Conservation (phyloP, 2,113 vertebrate species). For the Mobula birostris region DNA sequence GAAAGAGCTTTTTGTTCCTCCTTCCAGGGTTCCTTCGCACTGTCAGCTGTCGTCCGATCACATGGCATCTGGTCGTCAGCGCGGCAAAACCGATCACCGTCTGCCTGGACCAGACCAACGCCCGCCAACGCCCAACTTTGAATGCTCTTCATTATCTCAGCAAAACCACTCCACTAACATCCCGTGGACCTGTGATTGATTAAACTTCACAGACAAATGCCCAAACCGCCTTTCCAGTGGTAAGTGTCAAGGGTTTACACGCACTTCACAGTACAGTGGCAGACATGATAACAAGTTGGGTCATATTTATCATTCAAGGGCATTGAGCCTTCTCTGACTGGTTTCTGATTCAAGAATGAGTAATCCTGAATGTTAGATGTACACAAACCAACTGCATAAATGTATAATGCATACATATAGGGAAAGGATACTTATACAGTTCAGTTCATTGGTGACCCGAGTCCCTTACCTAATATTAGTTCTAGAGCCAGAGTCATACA, state of each 20-base stretch:
- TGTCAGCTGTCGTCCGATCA: conserved; percentile 76
- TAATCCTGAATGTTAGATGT: not conserved
- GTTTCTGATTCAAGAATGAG: not conserved
- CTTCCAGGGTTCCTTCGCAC: conserved; percentile 46
- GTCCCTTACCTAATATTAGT: not conserved
- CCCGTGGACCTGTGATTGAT: conserved; percentile 60
- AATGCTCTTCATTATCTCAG: conserved; percentile 59
- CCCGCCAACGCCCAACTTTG: conserved; percentile 57
- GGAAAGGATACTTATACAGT: not conserved
- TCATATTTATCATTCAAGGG: not conserved
- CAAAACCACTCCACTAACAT: conserved; percentile 48
- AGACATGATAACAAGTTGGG: not conserved
- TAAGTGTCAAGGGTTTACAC: not conserved
- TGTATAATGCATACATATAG: too few relatives aligned
- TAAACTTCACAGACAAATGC: conserved; percentile 54
- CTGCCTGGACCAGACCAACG: conserved; percentile 51
- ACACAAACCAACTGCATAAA: not conserved
- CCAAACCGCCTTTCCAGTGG: not conserved
- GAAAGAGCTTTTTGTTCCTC: not conserved
- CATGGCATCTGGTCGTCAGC: conserved; percentile 65
- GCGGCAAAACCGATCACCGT: conserved; percentile 56
- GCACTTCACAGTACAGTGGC: not conserved
- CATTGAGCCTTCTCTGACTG: not conserved
- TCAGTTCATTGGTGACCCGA: not conserved
- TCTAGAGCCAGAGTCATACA: too few relatives aligned